Base-by-base conservation (phyloP, 2,113 vertebrate species). In the Oostethus manadensis region DNA sequence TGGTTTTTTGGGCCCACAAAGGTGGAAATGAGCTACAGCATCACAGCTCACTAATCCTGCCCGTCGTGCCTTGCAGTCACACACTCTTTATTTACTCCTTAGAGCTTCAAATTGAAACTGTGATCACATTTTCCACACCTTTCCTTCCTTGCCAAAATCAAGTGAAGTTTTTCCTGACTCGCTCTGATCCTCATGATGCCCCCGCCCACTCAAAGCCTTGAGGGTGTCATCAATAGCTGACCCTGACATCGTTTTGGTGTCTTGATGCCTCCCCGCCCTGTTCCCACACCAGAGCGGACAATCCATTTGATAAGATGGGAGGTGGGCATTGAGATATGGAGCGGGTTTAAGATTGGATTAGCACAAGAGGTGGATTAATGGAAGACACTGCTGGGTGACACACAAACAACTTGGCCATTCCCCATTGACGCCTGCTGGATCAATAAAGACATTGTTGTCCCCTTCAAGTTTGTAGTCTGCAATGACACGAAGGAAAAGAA, bases 91-190 rank as follows among this genome's bases (percentile, higher is more conserved):
- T 87, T 88, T 87, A 80, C 82, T 76, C 72, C 64, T 79, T 83
- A 84, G 80, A 79, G 80, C 74, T 70, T 84, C 75, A 79, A 87
- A 86, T 84, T 76, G 79, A 83, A 82, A 80, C 80, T 71, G 74
- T 85, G 81, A 85, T 86, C 85, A 84, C 84, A 81, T 87, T 82
- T 76, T 80, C 79, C 82, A 77, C 82, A 65, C 58, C 22, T 49
- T 70, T 81, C 61, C 58, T 74, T 71, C 55, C 60, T 67, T 23
- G 50, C 48, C 48, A 56, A 55, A n/a, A 42, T 50, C 40, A 58
- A 72, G 43, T 15, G 48, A 62, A 38, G 66, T 49, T 64, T 44
- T 33, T 11, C 10, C 8, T 33, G 46, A 56, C n/a, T 20, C 43
- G 57, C 40, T 55, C 54, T 62, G 68, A 73, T 75, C 81, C 64